Conservation (phyloP, 2,888 invertebrate genomes). For the Cyclophora punctaria region DNA sequence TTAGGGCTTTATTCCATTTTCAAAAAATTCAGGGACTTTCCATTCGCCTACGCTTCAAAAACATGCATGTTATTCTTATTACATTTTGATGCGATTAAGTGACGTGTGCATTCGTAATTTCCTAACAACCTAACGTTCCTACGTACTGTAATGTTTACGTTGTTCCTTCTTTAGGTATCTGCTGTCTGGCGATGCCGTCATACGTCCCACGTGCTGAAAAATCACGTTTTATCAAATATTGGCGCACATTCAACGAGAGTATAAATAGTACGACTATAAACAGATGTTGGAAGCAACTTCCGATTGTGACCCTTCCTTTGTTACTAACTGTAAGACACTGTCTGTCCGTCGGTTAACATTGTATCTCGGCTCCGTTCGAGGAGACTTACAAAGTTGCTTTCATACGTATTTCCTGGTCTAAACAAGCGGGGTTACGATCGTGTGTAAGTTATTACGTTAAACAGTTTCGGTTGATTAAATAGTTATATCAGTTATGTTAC, state of each 20-base stretch:
- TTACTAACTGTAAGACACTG: conserved; percentile 10
- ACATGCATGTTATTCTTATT: too few species aligned
- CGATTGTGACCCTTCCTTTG: conserved; percentile 26
- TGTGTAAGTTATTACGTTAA: too few species aligned
- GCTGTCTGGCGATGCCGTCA: conserved; percentile 37
- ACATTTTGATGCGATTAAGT: conserved; percentile 9
- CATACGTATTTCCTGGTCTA: too few species aligned
- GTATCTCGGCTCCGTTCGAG: too few species aligned
- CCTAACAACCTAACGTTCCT: conserved; percentile 7
- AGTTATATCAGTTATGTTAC: too few species aligned
- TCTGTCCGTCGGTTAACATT: too few species aligned
- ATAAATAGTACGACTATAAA: conserved; percentile 36
- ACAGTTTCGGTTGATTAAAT: too few species aligned
- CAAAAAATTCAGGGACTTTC: too few species aligned
- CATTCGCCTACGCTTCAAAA: too few species aligned
- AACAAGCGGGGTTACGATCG: too few species aligned
- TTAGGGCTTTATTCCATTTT: too few species aligned
- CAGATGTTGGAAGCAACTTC: conserved; percentile 39
- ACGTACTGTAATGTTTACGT: conserved; percentile 23
- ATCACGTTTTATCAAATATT: conserved; percentile 58
- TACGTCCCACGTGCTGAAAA: conserved; percentile 49
- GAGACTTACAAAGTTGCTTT: too few species aligned
- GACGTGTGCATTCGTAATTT: conserved; percentile 14
- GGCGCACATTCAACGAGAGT: conserved; percentile 45
- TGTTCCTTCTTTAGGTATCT: conserved; percentile 35